These are phyloP conservation scores for Ruditapes philippinarum DNA, from an alignment of 1,140 invertebrate species.

Conservation along the genomic window DNA sequence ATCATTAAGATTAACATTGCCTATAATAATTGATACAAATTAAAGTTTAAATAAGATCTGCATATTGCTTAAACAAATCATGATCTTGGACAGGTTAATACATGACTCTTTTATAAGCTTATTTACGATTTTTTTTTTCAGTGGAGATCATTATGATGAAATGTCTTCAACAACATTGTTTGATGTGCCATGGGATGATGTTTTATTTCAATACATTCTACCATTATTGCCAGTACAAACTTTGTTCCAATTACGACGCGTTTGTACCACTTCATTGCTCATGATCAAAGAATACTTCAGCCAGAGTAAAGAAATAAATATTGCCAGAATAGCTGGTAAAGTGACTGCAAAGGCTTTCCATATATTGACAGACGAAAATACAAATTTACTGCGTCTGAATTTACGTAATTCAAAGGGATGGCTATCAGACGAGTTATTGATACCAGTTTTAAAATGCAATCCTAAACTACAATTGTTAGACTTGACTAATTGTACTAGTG, in stretches of 20 bases:
- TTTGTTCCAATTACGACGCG: constrained; percentile 76
- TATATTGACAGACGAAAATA: constrained; percentile 75
- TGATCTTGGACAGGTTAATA: too few species aligned
- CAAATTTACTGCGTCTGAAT: constrained; percentile 73
- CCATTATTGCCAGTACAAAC: constrained; percentile 71
- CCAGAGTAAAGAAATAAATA: constrained; percentile 71
- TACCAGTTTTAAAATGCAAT: constrained; percentile 81
- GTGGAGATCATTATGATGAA: not conserved
- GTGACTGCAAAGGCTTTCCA: constrained; percentile 75
- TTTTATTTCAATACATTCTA: constrained; percentile 77
- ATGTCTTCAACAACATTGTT: constrained; percentile 62
- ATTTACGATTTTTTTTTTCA: not conserved
- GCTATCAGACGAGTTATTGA: constrained; percentile 81
- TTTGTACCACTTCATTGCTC: constrained; percentile 67
- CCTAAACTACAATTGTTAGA: constrained; percentile 78
- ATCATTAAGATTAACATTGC: too few species aligned
- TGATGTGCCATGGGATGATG: constrained; percentile 83
- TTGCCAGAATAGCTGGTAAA: constrained; percentile 66
- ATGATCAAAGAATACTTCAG: constrained; percentile 77
- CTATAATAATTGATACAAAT: too few species aligned
- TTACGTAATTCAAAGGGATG: constrained; percentile 84
- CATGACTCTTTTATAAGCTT: too few species aligned
- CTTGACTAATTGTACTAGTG: constrained; percentile 81
- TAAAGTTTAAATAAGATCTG: too few species aligned
- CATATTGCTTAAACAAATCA: too few species aligned